Evolutionary conservation across 1,140 invertebrate species (phyloP).

Genomic region (Chrysopa pallens): DNA sequence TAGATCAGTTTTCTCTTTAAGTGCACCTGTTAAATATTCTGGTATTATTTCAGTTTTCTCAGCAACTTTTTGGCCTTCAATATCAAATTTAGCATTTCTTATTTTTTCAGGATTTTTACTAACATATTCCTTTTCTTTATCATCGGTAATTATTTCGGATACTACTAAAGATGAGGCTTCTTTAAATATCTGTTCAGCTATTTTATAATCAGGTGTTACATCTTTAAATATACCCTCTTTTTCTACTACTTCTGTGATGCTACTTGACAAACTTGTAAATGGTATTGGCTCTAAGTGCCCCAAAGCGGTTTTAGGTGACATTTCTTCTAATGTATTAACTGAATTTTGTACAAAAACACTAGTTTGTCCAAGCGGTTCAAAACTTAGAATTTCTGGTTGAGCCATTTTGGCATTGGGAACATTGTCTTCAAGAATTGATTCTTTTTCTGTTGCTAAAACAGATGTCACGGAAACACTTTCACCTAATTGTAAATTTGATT

Average conservation of each 20-base stretch:
- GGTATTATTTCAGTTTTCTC: constrained; percentile 22
- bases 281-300: constrained; percentile 19
- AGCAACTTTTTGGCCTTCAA: constrained; percentile 22
- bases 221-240: constrained; percentile 14
- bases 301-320: constrained; percentile 7
- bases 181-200: constrained; percentile 13
- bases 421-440: background rate
- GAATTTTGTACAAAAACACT: constrained; percentile 17
- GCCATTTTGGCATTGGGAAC: constrained; percentile 16
- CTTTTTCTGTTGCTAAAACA: constrained; percentile 6
- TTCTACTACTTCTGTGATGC: constrained; percentile 16
- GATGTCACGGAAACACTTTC: background rate
- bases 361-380: constrained; percentile 23
- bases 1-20: constrained; percentile 10
- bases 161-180: constrained; percentile 12
- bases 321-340: constrained; percentile 13
- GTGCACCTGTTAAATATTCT: constrained; percentile 18
- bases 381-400: constrained; percentile 15
- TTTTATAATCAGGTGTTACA: constrained; percentile 9
- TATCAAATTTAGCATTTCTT: constrained; percentile 22
- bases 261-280: constrained; percentile 17
- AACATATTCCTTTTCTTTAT: constrained; percentile 5
- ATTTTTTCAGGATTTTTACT: constrained; percentile 14
- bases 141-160: constrained; percentile 9
- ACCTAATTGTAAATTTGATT: constrained; percentile 2